Evolutionary conservation across 2,888 invertebrate species (phyloP), one percentile per base, ranked within the genome.

Genomic region (Steromphala cineraria): DNA sequence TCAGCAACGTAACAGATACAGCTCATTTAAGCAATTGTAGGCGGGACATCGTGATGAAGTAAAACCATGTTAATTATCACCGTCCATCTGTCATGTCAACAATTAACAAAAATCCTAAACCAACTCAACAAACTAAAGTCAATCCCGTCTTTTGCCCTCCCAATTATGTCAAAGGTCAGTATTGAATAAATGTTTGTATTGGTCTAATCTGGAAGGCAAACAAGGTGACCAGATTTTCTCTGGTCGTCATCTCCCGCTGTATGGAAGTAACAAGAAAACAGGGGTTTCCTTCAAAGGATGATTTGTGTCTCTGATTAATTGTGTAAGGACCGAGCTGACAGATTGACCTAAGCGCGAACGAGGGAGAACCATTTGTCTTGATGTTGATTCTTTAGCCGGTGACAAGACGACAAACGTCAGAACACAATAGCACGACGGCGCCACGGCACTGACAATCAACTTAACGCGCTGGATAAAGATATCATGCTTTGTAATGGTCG

Each of bases 21-120:
- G 7, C 46, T 13, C 46, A 46, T 46, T 46, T 46, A 46, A 13
- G 46, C 46, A 46, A 46, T 46, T 46, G 46, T 46, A 46, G 46
- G 46, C 46, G 4, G 4, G 1, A 46, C 46, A 46, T 1, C 13
- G 46, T 46, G 46, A 46, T 46, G 46, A 46, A 46, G 46, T 46
- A 1, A 56, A 56, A 21, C 56, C 24, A 19, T 71, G 31, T 71
- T 71, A 36, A 71, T 40, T 71, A 19, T 31, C 71, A 19, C 19
- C n/a, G 36, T 36, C n/a, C 71, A 71, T 71, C 71, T 71, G 71
- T 71, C 71, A 71, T 24, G 71, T 36, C 71, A 71, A 71, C 71
- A 71, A 31, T 71, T 71, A 36, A 36, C 36, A 40, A 71, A 31
- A 36, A 71, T 40, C 71, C 40, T 36, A 40, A 19, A 36, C 40